Conservation (phyloP, 2,113 vertebrate genomes). For the Barnardius zonarius region DNA sequence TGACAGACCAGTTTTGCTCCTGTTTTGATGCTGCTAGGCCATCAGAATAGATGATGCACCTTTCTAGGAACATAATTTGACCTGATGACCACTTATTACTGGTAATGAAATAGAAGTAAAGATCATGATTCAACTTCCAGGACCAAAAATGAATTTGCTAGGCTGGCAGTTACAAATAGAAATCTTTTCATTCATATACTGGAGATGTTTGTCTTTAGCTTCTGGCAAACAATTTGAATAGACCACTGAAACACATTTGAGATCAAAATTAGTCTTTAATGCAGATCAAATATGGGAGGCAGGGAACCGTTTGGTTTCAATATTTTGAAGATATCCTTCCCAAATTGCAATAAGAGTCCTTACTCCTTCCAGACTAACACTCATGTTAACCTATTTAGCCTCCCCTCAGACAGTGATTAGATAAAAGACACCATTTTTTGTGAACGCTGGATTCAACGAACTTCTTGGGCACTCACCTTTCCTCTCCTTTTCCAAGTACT, state of each 20-base stretch:
- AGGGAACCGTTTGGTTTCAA: background rate
- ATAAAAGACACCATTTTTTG: background rate
- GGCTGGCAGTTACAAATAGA: background rate
- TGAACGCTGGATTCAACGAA: background rate
- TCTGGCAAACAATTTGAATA: background rate
- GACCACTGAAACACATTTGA: background rate
- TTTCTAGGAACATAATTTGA: background rate
- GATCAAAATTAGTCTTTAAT: background rate
- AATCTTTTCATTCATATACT: background rate
- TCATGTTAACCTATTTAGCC: background rate
- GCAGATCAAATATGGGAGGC: background rate
- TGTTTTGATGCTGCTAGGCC: background rate
- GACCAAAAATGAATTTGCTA: background rate
- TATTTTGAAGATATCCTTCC: background rate
- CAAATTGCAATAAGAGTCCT: background rate
- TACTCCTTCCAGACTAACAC: background rate
- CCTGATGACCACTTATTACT: background rate
- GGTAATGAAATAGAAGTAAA: constrained; percentile 35
- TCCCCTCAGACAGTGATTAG: background rate
- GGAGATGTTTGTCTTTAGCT: background rate
- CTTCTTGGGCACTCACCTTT: background rate
- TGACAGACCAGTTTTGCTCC: background rate
- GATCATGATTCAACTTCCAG: background rate
- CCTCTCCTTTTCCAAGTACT: background rate
- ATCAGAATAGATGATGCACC: background rate